A percentile compares a stretch with the other conserved stretches of the same genome.
Evolutionary conservation across 2,888 invertebrate genomes (phyloP).

Genomic region (Esperia sulphurella): DNA sequence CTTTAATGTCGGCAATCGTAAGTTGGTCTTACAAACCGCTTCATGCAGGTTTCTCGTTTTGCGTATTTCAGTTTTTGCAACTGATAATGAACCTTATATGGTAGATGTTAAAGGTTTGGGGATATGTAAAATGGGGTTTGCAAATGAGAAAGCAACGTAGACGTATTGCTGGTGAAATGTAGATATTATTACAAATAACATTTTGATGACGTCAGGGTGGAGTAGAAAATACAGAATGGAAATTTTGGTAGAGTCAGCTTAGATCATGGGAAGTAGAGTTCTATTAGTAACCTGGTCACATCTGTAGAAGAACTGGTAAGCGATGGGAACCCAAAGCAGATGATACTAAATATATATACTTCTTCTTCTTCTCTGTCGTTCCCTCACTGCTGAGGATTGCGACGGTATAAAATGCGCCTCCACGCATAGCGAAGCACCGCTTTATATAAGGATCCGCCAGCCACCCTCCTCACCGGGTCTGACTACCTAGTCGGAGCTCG

Average conservation of each 20-base stretch:
- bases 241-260: neutral
- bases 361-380: too few species aligned
- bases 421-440: too few species aligned
- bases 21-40: slow-evolving; percentile 15
- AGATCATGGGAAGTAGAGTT: neutral
- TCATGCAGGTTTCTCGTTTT: slow-evolving; percentile 25
- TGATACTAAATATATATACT: too few species aligned
- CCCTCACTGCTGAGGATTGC: too few species aligned
- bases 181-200: slow-evolving; percentile 49
- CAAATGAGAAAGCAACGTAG: slow-evolving; percentile 14
- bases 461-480: too few species aligned
- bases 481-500: too few species aligned
- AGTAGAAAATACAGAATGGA: neutral
- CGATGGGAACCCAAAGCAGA: too few species aligned
- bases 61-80: slow-evolving; percentile 15
- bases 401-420: too few species aligned
- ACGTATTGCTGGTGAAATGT: slow-evolving; percentile 35
- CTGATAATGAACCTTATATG: slow-evolving; percentile 23
- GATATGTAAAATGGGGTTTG: slow-evolving; percentile 11
- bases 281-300: too few species aligned
- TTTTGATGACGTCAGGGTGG: slow-evolving; percentile 1
- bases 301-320: too few species aligned
- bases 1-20: slow-evolving; percentile 9
- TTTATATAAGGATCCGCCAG: too few species aligned
- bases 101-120: neutral